Evolutionary conservation across 1,140 invertebrate species (phyloP).

Genomic region (Aphelinus certus): DNA sequence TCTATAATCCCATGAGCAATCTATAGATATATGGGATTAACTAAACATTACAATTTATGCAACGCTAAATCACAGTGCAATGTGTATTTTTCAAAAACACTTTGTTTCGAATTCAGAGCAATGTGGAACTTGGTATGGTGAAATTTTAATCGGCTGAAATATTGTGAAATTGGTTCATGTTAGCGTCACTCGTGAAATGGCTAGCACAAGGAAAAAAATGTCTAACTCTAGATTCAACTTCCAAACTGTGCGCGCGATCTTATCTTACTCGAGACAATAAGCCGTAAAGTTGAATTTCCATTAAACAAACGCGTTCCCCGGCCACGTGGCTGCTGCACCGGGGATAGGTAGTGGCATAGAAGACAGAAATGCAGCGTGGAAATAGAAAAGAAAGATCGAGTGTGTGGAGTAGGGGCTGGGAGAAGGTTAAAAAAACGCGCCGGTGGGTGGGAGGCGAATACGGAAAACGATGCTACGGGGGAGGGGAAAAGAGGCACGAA

Average conservation of each 20-base stretch:
- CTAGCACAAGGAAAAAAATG: too few relatives aligned
- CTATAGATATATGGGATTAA: too few relatives aligned
- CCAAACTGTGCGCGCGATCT: background rate
- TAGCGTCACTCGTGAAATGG: too few relatives aligned
- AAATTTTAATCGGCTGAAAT: too few relatives aligned
- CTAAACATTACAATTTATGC: too few relatives aligned
- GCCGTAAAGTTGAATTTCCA: conserved; percentile 46
- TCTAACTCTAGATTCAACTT: too few relatives aligned
- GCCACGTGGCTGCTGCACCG: background rate
- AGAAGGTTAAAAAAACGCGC: conserved; percentile 13
- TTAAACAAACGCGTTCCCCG: conserved; percentile 41
- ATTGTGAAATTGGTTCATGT: too few relatives aligned
- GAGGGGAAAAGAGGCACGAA: conserved; percentile 35
- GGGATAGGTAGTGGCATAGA: background rate
- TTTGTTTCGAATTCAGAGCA: too few relatives aligned
- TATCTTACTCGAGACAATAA: conserved; percentile 31
- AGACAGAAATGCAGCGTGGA: background rate
- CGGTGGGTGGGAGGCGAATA: conserved; percentile 35
- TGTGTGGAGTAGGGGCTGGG: background rate
- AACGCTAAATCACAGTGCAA: too few relatives aligned
- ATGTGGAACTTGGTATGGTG: too few relatives aligned
- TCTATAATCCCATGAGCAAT: too few relatives aligned
- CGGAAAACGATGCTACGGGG: conserved; percentile 25
- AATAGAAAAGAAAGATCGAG: conserved; percentile 6
- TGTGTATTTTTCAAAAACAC: too few relatives aligned